phyloP scores from a whole-genome alignment of 2,888 invertebrate genomes.

The Pollenia amentaria region DNA sequence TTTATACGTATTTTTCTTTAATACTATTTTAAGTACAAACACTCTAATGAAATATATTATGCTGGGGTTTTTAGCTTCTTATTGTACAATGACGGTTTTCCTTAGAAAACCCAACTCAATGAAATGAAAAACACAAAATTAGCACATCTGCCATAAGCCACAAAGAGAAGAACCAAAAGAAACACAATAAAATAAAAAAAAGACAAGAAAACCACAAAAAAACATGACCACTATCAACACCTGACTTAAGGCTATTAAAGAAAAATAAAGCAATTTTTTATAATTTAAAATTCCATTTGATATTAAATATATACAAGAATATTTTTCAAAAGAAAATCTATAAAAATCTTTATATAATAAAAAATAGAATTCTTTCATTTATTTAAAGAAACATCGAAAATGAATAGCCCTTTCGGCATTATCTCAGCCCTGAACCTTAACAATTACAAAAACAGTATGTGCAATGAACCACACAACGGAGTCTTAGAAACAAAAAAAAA shows the following conservation, averaged over 20 bases:
- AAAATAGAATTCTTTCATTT: neutral
- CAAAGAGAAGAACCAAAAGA: neutral
- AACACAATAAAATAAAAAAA: neutral
- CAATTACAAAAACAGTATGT: constrained; percentile 24
- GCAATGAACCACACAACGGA: constrained; percentile 38
- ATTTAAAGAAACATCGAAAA: neutral
- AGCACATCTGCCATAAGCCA: constrained; percentile 17
- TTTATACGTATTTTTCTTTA: too few species aligned
- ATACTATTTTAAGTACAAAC: too few species aligned
- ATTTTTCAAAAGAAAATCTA: neutral
- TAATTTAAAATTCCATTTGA: neutral
- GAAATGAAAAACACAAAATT: constrained; percentile 38
- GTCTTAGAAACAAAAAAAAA: constrained; percentile 2
- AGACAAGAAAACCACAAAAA: neutral
- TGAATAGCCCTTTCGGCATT: neutral
- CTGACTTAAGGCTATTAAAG: constrained; percentile 42
- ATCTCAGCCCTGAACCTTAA: constrained; percentile 36
- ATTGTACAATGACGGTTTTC: neutral
- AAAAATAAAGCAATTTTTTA: neutral
- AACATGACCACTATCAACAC: constrained; percentile 34
- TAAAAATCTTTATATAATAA: neutral
- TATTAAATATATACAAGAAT: neutral
- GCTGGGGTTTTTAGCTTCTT: neutral
- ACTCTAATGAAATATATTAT: too few species aligned
- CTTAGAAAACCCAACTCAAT: constrained; percentile 3